Base-by-base conservation (phyloP, 2,113 vertebrate genomes). In the Carollia perspicillata region DNA sequence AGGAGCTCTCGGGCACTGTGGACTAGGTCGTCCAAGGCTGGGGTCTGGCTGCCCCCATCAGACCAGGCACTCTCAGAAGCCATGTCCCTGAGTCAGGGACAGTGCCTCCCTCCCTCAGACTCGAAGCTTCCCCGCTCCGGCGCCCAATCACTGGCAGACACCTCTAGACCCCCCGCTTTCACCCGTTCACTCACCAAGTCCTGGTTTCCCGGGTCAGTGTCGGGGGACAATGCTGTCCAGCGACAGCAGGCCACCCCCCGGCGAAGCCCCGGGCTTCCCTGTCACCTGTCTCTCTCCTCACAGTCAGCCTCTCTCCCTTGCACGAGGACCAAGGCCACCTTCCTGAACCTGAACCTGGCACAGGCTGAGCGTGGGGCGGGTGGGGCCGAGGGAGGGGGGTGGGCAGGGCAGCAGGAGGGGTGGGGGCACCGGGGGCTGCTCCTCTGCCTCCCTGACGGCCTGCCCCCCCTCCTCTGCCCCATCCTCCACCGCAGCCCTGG, bases 251-350 rank as follows among this genome's bases (percentile, higher is more conserved):
- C 49, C 42, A 5, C 63, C 53, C 77, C 53, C 77, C 22, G 0
- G 1, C 3, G 22, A 2, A 3, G 40, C 65, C 80, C 33, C 0
- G 2, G 78, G 6, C 51, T 12, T 33, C 78, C 68, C 83, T 84
- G 86, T 95, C 90, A 96, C 60, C 69, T 93, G 79, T 96, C 92
- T 97, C 92, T 96, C 95, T 97, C n/a, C 95, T 95, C 97, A 42
- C 93, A 97, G 92, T 81, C 90, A 74, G 35, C 55, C 75, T 95
- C 71, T 86, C 93, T 96, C 83, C 88, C 96, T 92, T 30, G 87
- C 88, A 23, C 5, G 66, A 95, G 35, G 94, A 97, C 94, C 95
- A 92, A 2, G 47, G 83, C 81, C 63, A 58, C 42, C 77, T 53
- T 95, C 84, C 95, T 79, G 92, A 86, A 51, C 84, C 72, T 79